phyloP scores from a whole-genome alignment of 2,888 invertebrate species.

The Ormyrus nitidulus region DNA sequence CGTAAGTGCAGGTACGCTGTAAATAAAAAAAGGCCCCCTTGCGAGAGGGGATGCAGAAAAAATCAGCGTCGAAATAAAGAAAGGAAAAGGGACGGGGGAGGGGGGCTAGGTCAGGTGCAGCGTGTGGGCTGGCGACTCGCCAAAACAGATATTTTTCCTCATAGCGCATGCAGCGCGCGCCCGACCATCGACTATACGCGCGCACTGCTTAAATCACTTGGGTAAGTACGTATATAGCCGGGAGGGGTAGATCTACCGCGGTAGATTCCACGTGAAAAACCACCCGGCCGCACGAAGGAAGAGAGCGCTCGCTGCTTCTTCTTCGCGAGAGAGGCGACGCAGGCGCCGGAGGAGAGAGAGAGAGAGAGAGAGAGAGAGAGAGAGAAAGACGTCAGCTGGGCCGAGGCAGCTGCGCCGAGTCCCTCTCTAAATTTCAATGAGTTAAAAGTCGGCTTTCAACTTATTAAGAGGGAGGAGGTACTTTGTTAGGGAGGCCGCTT shows the following conservation, averaged over 20 bases:
- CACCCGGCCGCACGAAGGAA: constrained; percentile 53
- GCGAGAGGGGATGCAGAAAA: constrained; percentile 4
- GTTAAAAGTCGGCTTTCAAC: too few species aligned
- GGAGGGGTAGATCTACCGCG: constrained; percentile 39
- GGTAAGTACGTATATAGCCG: constrained; percentile 57
- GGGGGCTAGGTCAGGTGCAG: constrained; percentile 9
- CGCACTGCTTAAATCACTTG: constrained; percentile 69
- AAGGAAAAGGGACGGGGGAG: neutral
- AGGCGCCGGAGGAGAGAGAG: too few species aligned
- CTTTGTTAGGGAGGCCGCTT: too few species aligned
- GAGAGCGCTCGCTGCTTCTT: too few species aligned
- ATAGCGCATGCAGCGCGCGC: constrained; percentile 62
- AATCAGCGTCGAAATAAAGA: neutral
- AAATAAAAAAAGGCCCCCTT: neutral
- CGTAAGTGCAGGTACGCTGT: neutral
- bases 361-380: too few species aligned
- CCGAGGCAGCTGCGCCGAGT: neutral
- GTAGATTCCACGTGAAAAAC: constrained; percentile 57
- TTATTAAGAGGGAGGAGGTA: too few species aligned
- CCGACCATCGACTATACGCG: constrained; percentile 60
- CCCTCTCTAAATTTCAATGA: too few species aligned
- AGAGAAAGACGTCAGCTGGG: too few species aligned
- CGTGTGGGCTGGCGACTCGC: constrained; percentile 30
- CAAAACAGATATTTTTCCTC: constrained; percentile 46
- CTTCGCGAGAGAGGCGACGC: too few species aligned